phyloP scores from a whole-genome alignment of 53 echinoderm and acorn worm species.

The Patiria pectinifera region DNA sequence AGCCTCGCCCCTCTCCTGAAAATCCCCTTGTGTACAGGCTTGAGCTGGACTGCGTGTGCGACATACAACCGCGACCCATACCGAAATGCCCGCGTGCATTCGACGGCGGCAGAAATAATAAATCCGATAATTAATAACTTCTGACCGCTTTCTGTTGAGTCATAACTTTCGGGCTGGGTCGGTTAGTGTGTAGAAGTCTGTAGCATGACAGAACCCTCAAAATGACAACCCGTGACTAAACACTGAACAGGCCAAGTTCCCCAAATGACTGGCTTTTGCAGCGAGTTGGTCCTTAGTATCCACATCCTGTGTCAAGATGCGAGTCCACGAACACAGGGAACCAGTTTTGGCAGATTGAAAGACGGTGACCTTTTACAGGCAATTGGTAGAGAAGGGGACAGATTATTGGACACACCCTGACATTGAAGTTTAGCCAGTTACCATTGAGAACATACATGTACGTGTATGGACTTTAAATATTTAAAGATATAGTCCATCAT shows the following conservation, averaged over 20 bases:
- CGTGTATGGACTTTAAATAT: background rate
- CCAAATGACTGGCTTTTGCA: background rate
- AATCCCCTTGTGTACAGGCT: background rate
- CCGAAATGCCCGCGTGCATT: background rate
- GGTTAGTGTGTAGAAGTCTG: background rate
- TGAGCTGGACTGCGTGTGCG: no score
- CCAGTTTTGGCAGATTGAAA: background rate
- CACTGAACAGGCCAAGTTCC: background rate
- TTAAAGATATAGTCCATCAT: background rate
- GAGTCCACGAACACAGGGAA: background rate
- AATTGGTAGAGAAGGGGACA: background rate
- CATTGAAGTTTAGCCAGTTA: background rate
- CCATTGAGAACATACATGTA: background rate
- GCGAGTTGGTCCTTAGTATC: background rate
- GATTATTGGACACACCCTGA: background rate
- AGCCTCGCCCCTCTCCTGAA: background rate
- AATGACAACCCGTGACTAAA: background rate
- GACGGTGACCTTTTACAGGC: background rate
- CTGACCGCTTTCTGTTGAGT: slow-evolving; percentile 52
- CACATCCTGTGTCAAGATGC: background rate
- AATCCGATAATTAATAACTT: slow-evolving; percentile 55
- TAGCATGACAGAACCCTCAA: background rate
- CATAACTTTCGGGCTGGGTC: background rate
- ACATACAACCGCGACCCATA: background rate
- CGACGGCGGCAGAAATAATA: background rate